Conservation (phyloP, 2,797 vertebrate genomes). For the Tapera naevia region DNA sequence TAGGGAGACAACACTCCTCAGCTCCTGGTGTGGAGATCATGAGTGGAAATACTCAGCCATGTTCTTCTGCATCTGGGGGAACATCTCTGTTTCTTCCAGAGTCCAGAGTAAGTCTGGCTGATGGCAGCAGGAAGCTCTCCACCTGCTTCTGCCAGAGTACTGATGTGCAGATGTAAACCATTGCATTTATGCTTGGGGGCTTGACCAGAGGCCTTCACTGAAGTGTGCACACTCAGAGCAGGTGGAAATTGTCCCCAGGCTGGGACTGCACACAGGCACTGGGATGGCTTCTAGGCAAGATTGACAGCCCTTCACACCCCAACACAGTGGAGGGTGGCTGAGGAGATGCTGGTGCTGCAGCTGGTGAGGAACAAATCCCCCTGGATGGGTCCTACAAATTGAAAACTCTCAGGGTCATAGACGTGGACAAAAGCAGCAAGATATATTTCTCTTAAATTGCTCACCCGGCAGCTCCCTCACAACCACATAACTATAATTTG, state of each 20-base stretch:
- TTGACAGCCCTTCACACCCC: not conserved
- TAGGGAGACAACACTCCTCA: not conserved
- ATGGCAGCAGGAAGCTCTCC: not conserved
- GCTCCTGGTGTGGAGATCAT: accelerated
- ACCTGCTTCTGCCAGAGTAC: not conserved
- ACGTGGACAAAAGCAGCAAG: not conserved
- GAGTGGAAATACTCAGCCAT: not conserved
- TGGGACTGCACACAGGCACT: accelerated
- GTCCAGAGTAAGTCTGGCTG: not conserved
- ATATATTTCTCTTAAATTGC: not conserved
- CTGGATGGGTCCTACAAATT: not conserved
- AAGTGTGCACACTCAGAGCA: not conserved
- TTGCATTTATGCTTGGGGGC: accelerated
- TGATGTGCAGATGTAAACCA: not conserved
- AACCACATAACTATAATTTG: not conserved
- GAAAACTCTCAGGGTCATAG: not conserved
- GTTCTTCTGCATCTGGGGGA: not conserved
- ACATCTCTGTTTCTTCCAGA: not conserved
- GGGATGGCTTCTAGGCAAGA: not conserved
- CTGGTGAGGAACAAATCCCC: not conserved
- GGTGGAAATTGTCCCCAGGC: not conserved
- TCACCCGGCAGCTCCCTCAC: not conserved
- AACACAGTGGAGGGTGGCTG: not conserved
- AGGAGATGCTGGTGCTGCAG: not conserved
- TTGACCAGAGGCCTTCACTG: not conserved